Conservation (phyloP, 1,140 invertebrate species). For the Drosophila sulfurigaster region DNA sequence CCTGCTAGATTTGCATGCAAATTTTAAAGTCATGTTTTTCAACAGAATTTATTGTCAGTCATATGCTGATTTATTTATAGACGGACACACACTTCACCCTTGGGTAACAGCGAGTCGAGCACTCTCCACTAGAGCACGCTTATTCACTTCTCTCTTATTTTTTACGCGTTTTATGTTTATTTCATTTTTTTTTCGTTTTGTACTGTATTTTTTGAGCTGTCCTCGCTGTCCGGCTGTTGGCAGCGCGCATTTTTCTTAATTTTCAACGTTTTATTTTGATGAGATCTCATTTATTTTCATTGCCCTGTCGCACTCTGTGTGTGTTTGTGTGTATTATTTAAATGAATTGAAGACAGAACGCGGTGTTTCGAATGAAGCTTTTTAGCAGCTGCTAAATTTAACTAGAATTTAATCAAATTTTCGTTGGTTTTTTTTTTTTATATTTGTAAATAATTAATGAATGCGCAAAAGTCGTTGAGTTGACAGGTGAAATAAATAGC, state of each 20-base stretch:
- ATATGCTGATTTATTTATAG: too few species aligned
- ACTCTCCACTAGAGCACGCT: neutral
- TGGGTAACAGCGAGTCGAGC: constrained; percentile 3
- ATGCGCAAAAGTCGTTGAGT: neutral
- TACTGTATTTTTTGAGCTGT: constrained; percentile 31
- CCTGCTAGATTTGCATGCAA: too few species aligned
- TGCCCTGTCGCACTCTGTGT: constrained; percentile 37
- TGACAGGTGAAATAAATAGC: neutral
- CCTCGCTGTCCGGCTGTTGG: constrained; percentile 42
- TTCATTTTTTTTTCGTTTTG: constrained; percentile 21
- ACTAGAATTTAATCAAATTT: constrained; percentile 18
- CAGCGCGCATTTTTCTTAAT: constrained; percentile 74
- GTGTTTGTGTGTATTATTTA: constrained; percentile 38
- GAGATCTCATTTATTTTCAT: constrained; percentile 79
- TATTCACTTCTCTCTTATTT: constrained; percentile 8
- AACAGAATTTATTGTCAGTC: too few species aligned
- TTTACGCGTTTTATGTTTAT: constrained; percentile 32
- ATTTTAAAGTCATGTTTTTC: too few species aligned
- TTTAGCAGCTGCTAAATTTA: constrained; percentile 34
- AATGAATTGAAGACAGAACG: constrained; percentile 43
- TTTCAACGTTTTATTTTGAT: constrained; percentile 81
- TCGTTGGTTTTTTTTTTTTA: neutral
- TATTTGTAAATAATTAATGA: constrained; percentile 19
- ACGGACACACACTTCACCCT: neutral
- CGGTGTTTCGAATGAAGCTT: constrained; percentile 43